phyloP scores from a whole-genome alignment of 1,140 invertebrate genomes.

The Euschistus heros region DNA sequence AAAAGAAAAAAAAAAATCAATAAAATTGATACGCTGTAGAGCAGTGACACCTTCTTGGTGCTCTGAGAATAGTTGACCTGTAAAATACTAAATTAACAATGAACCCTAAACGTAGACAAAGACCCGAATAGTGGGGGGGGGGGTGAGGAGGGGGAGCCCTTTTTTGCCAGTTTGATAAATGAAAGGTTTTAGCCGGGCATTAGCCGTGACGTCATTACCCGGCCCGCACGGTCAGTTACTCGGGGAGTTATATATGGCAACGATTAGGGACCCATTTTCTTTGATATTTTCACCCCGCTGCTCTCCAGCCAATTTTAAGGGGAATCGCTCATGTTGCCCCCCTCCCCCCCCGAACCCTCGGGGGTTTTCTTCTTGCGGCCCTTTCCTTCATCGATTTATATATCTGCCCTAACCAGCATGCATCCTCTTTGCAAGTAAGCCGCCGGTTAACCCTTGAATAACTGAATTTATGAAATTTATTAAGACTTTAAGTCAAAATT shows the following conservation, averaged over 20 bases:
- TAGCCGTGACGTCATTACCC: conserved; percentile 17
- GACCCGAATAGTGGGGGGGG: no score
- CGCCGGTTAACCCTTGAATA: no score
- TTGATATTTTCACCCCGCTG: conserved; percentile 16
- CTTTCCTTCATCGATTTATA: conserved; percentile 2
- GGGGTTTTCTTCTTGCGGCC: background rate
- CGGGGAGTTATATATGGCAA: background rate
- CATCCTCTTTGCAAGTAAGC: no score
- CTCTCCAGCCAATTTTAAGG: conserved; percentile 10
- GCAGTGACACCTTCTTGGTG: no score
- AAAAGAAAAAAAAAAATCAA: no score
- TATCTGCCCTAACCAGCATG: background rate
- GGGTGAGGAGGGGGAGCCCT: no score
- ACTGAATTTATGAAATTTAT: no score
- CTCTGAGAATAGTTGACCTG: no score
- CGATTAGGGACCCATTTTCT: conserved; percentile 15
- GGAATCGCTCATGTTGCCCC: conserved; percentile 9
- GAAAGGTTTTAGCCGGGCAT: conserved; percentile 15
- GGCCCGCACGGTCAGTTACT: conserved; percentile 4
- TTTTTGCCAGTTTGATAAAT: conserved; percentile 12
- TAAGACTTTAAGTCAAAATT: no score
- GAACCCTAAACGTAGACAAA: no score
- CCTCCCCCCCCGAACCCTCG: background rate
- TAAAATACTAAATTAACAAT: no score
- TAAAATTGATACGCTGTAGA: no score